These are phyloP conservation scores for Zaprionus ornatus DNA, from an alignment of 1,140 invertebrate species.

Conservation along the genomic window DNA sequence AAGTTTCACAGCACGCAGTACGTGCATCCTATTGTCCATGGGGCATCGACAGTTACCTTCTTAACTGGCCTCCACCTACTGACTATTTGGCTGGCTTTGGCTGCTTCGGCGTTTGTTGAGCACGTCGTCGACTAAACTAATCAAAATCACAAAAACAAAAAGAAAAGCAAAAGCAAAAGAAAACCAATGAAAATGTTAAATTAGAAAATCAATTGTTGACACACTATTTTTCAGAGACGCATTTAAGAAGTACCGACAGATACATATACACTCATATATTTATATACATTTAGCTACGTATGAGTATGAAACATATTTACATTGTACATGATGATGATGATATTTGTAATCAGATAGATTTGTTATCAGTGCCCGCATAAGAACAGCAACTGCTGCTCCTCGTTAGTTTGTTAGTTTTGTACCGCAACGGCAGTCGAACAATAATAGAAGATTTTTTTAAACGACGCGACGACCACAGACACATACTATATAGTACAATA, in stretches of 20 bases:
- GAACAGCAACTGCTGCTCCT: slow-evolving; percentile 22
- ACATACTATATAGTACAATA: neutral
- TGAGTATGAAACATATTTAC: slow-evolving; percentile 40
- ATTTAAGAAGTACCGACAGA: slow-evolving; percentile 72
- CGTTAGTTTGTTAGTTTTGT: slow-evolving; percentile 63
- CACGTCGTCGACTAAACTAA: slow-evolving; percentile 40
- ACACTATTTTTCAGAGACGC: slow-evolving; percentile 74
- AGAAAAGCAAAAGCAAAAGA: neutral
- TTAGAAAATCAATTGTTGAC: slow-evolving; percentile 34
- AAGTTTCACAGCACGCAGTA: neutral
- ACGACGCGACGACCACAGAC: slow-evolving; percentile 3
- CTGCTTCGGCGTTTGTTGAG: slow-evolving; percentile 50
- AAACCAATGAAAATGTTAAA: slow-evolving; percentile 12
- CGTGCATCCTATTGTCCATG: slow-evolving; percentile 4
- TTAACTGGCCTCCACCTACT: slow-evolving; percentile 41
- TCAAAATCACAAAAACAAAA: slow-evolving; percentile 57
- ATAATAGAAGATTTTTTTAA: slow-evolving; percentile 52
- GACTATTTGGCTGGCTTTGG: slow-evolving; percentile 41
- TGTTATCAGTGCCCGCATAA: slow-evolving; percentile 50
- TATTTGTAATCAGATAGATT: slow-evolving; percentile 43
- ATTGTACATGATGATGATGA: slow-evolving; percentile 35
- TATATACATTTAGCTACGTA: slow-evolving; percentile 52
- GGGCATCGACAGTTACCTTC: slow-evolving; percentile 21
- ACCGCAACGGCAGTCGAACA: slow-evolving; percentile 55
- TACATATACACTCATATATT: slow-evolving; percentile 42